phyloP scores from a whole-genome alignment of 1,140 invertebrate species.

The Vanessa atalanta region DNA sequence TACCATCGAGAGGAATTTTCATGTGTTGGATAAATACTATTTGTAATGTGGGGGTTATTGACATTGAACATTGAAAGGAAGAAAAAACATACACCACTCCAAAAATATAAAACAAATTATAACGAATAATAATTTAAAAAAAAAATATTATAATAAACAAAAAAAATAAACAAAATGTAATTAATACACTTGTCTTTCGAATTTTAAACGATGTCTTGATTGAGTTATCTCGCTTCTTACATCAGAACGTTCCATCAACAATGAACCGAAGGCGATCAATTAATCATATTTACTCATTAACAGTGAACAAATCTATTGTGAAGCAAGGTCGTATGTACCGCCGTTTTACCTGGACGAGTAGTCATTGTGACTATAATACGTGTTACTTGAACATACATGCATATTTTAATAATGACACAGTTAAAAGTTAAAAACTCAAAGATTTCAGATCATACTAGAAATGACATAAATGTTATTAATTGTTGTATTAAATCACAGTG shows the following conservation, averaged over 20 bases:
- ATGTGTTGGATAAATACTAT: no score
- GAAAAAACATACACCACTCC: no score
- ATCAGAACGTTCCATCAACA: slow-evolving; percentile 1
- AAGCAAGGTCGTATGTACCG: slow-evolving; percentile 26
- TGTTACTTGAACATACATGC: background rate
- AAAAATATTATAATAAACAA: no score
- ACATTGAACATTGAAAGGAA: no score
- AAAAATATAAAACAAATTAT: no score
- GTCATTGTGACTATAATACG: background rate
- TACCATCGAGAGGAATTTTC: no score
- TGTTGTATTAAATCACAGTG: no score
- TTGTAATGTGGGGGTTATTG: no score
- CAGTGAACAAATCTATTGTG: slow-evolving; percentile 18
- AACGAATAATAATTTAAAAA: no score
- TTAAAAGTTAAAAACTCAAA: no score
- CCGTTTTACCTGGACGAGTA: slow-evolving; percentile 6
- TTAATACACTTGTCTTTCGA: background rate
- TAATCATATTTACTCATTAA: slow-evolving; percentile 24
- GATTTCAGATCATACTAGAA: no score
- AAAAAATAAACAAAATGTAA: background rate
- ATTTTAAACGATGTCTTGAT: background rate
- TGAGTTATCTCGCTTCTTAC: slow-evolving; percentile 5
- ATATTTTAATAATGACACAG: background rate
- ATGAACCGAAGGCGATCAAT: slow-evolving; percentile 4
- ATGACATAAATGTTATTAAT: no score